Evolutionary conservation across 1,140 invertebrate genomes (phyloP).

Genomic region (Bombus sylvicola): DNA sequence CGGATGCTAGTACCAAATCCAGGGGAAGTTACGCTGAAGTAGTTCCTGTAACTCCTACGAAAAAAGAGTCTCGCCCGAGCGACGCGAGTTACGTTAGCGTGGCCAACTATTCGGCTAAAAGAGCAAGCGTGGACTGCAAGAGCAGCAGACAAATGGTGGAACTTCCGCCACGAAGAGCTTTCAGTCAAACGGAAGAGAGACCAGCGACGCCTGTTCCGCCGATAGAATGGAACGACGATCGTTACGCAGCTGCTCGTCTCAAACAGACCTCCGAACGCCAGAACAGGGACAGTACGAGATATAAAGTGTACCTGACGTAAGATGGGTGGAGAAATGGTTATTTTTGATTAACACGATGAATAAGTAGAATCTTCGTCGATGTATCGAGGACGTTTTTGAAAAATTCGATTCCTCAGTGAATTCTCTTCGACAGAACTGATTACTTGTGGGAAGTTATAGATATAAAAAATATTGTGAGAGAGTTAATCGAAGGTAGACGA

Average conservation of each 20-base stretch:
- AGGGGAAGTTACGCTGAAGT: conserved; percentile 59
- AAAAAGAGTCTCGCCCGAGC: conserved; percentile 52
- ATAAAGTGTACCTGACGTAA: conserved; percentile 74
- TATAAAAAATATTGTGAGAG: neutral
- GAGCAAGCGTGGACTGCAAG: conserved; percentile 59
- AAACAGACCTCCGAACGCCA: conserved; percentile 48
- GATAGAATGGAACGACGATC: conserved; percentile 57
- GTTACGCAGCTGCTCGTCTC: conserved; percentile 36
- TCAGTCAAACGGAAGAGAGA: conserved; percentile 68
- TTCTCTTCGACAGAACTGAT: neutral
- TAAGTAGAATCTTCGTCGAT: neutral
- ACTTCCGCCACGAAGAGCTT: conserved; percentile 61
- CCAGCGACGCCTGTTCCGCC: conserved; percentile 65
- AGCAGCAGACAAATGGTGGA: conserved; percentile 39
- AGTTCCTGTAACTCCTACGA: conserved; percentile 44
- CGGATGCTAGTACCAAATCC: conserved; percentile 49
- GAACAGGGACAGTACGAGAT: conserved; percentile 73
- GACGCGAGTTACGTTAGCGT: conserved; percentile 61
- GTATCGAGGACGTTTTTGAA: neutral
- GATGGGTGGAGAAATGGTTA: neutral
- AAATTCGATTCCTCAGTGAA: neutral
- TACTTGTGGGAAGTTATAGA: no score
- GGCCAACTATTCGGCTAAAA: conserved; percentile 17
- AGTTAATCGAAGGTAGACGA: neutral
- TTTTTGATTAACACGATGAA: neutral